A percentile compares a stretch with the other conserved stretches of the same genome.
These are phyloP conservation scores for Dasypolia templi DNA, from an alignment of 2,888 invertebrate genomes.

Conservation along the genomic window DNA sequence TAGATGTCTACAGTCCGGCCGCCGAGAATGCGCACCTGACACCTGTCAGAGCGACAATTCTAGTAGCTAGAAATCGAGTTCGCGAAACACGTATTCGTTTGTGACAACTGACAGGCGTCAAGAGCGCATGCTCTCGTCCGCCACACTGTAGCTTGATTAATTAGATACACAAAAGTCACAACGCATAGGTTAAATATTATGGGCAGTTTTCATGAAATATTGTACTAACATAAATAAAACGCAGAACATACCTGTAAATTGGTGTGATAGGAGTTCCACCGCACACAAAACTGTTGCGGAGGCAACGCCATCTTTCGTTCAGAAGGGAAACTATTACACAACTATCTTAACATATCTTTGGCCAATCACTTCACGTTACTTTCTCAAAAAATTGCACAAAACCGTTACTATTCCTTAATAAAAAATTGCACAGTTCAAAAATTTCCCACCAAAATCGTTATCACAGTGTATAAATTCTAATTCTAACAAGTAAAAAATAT, in stretches of 20 bases:
- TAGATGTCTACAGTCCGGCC: too few relatives aligned
- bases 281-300: constrained; percentile 93
- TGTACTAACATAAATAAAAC: background rate
- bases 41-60: too few relatives aligned
- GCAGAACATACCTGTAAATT: constrained; percentile 91
- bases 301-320: constrained; percentile 85
- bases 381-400: constrained; percentile 77
- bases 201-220: background rate
- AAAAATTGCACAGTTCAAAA: constrained; percentile 71
- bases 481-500: constrained; percentile 67
- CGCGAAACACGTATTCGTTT: too few relatives aligned
- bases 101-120: too few relatives aligned
- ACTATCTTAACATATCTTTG: constrained; percentile 67
- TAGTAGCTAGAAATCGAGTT: too few relatives aligned
- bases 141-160: too few relatives aligned
- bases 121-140: too few relatives aligned
- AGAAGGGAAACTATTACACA: constrained; percentile 54
- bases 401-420: constrained; percentile 46
- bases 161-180: background rate
- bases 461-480: constrained; percentile 75
- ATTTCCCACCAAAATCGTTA: constrained; percentile 66
- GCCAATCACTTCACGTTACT: constrained; percentile 57
- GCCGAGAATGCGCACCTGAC: too few relatives aligned
- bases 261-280: constrained; percentile 96
- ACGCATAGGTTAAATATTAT: background rate